Percentiles rank a stretch among this genome's conserved stretches.
phyloP scores from a whole-genome alignment of 1,140 invertebrate genomes.

The Drosophila yakuba region DNA sequence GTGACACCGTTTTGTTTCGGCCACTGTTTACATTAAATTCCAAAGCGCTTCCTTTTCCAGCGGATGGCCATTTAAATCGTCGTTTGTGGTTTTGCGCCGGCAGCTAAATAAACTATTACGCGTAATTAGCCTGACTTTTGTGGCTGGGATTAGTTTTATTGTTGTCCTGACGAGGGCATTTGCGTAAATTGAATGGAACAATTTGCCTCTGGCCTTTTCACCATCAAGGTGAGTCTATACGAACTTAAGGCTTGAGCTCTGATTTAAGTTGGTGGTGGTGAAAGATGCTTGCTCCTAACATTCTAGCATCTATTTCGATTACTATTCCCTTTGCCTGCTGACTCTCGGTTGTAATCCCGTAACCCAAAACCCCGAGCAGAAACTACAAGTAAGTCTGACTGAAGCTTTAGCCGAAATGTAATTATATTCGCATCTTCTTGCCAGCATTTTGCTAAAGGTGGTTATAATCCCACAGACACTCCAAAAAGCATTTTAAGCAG shows the following conservation, averaged over 20 bases:
- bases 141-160: slow-evolving; percentile 32
- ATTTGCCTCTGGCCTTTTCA: neutral
- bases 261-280: slow-evolving; percentile 1
- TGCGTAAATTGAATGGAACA: slow-evolving; percentile 62
- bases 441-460: slow-evolving; percentile 32
- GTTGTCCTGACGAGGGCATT: slow-evolving; percentile 51
- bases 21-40: slow-evolving; percentile 51
- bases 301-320: neutral
- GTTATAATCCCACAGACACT: slow-evolving; percentile 49
- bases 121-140: slow-evolving; percentile 60
- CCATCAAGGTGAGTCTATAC: slow-evolving; percentile 7
- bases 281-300: too few species aligned
- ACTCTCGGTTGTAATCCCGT: slow-evolving; percentile 1
- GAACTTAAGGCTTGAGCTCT: neutral
- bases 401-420: slow-evolving; percentile 45
- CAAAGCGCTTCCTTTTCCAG: slow-evolving; percentile 47
- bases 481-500: slow-evolving; percentile 58
- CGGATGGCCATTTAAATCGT: slow-evolving; percentile 52
- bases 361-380: slow-evolving; percentile 11
- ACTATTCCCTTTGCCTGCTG: slow-evolving; percentile 12
- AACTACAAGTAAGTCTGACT: neutral
- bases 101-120: slow-evolving; percentile 62
- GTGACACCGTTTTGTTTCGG: slow-evolving; percentile 18
- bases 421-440: slow-evolving; percentile 41
- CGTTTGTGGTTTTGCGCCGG: slow-evolving; percentile 53